Percentiles rank a stretch among this genome's conserved stretches.
Evolutionary conservation across 2,113 vertebrate species (phyloP).

Genomic region (Bothrops jararaca): DNA sequence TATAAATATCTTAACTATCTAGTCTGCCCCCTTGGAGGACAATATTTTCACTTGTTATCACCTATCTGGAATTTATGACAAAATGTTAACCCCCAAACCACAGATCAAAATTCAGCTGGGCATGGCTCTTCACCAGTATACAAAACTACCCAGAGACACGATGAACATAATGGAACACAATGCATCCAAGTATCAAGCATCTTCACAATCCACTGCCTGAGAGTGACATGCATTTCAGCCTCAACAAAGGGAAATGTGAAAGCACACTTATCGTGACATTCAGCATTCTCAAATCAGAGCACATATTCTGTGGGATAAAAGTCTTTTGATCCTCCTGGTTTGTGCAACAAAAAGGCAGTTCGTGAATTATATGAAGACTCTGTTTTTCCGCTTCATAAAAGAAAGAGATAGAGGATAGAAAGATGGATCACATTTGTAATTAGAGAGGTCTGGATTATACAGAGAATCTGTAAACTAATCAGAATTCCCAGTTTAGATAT

Average conservation of each 20-base stretch:
- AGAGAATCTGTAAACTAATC: neutral
- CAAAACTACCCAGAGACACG: neutral
- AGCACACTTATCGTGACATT: neutral
- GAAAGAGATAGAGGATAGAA: neutral
- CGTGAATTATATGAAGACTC: neutral
- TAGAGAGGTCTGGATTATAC: fast-evolving
- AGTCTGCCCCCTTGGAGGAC: neutral
- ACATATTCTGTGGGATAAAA: neutral
- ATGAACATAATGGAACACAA: neutral
- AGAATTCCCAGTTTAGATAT: neutral
- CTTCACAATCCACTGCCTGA: slow-evolving; percentile 1
- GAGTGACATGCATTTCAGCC: neutral
- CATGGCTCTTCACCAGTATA: neutral
- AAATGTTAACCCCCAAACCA: fast-evolving
- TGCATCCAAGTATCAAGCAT: neutral
- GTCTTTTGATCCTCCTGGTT: neutral
- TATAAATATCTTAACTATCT: neutral
- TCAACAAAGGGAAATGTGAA: neutral
- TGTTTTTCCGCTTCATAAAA: neutral
- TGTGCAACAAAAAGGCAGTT: neutral
- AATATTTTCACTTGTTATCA: neutral
- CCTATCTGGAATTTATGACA: slow-evolving; percentile 1
- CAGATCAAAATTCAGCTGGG: neutral
- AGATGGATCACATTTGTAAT: neutral
- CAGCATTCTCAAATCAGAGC: neutral